These are phyloP conservation scores for Gorilla gorilla DNA, from an alignment of 2,113 vertebrate species.

Conservation along the genomic window DNA sequence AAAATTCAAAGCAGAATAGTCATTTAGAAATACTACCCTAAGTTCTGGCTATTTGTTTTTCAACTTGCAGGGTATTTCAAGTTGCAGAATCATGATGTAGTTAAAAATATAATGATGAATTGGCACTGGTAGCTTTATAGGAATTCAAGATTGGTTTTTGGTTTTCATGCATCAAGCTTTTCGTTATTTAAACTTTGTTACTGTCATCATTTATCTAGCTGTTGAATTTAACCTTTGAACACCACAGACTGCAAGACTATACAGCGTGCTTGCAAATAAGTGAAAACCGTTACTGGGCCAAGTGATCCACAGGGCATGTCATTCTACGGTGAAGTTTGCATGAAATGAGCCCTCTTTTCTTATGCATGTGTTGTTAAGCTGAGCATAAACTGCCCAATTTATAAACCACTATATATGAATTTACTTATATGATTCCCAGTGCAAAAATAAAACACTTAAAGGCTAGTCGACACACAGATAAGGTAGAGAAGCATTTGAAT, in stretches of 20 bases:
- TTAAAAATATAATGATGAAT: slow-evolving; percentile 62
- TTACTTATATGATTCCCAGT: neutral
- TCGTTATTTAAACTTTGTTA: slow-evolving; percentile 70
- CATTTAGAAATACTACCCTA: neutral
- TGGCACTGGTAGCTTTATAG: slow-evolving; percentile 46
- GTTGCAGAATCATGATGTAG: slow-evolving; percentile 16
- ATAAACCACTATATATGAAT: slow-evolving; percentile 8
- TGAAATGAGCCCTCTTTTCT: slow-evolving; percentile 29
- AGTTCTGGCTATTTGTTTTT: neutral
- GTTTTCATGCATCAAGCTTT: slow-evolving; percentile 58
- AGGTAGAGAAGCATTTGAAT: slow-evolving; percentile 5
- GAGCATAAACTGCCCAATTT: slow-evolving; percentile 16
- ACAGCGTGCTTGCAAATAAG: neutral
- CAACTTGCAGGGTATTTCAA: neutral
- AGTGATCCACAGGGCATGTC: slow-evolving; percentile 4
- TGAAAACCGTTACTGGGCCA: neutral
- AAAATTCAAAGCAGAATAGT: slow-evolving; percentile 52
- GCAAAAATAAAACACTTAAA: neutral
- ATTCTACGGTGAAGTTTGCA: neutral
- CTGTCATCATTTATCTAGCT: slow-evolving; percentile 72
- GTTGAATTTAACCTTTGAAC: slow-evolving; percentile 70
- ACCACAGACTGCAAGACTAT: neutral
- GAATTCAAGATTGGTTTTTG: slow-evolving; percentile 64
- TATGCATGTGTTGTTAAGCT: neutral
- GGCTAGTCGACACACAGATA: neutral